These are phyloP conservation scores for Gyrodactylus bullatarudis DNA, from an alignment of 1,140 invertebrate genomes.

Conservation along the genomic window DNA sequence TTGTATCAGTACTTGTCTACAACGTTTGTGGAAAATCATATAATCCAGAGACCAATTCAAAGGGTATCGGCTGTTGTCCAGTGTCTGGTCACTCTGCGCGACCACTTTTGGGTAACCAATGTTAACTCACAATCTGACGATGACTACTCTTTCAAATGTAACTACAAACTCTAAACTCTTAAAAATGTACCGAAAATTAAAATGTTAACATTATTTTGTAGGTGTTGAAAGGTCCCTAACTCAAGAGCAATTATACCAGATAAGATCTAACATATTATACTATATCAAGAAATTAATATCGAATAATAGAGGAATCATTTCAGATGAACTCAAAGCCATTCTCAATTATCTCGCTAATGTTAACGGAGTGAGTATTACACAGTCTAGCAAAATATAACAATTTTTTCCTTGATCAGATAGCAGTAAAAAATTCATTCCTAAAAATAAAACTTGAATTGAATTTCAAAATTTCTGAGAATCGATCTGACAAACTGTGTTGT, in stretches of 20 bases:
- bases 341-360: slow-evolving; percentile 86
- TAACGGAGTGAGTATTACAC: slow-evolving; percentile 39
- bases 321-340: slow-evolving; percentile 86
- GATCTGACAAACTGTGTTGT: too few relatives aligned
- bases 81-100: not conserved
- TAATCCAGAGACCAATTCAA: not conserved
- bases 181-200: too few relatives aligned
- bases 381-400: too few relatives aligned
- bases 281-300: slow-evolving; percentile 84
- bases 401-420: too few relatives aligned
- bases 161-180: too few relatives aligned
- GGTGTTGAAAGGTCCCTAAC: not conserved
- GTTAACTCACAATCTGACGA: not conserved
- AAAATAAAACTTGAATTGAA: too few relatives aligned
- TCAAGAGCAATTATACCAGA: not conserved
- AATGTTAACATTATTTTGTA: too few relatives aligned
- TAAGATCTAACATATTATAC: slow-evolving; percentile 63
- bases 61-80: not conserved
- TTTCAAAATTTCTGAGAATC: too few relatives aligned
- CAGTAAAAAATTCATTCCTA: too few relatives aligned
- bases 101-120: not conserved
- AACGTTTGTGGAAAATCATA: not conserved
- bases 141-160: not conserved
- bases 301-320: slow-evolving; percentile 57
- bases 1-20: not conserved